Conservation (phyloP, 2,888 invertebrate species). For the Phyllotreta striolata region DNA sequence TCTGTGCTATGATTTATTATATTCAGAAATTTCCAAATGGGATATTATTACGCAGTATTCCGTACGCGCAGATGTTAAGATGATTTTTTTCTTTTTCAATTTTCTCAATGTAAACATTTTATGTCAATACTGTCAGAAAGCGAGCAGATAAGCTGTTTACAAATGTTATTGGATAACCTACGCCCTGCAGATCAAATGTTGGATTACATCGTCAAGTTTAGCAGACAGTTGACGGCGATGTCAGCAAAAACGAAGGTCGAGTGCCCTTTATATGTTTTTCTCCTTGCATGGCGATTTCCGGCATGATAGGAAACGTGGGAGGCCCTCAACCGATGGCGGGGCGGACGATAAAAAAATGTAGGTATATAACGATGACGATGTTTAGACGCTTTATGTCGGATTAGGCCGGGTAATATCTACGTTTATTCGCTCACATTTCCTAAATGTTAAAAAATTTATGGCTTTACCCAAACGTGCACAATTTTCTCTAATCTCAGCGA, state of each 20-base stretch:
- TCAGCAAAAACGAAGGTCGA: constrained; percentile 27
- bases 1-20: too few relatives aligned
- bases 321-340: background rate
- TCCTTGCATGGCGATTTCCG: constrained; percentile 15
- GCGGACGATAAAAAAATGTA: too few relatives aligned
- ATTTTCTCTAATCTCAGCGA: too few relatives aligned
- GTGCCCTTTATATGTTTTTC: constrained; percentile 1
- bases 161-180: constrained; percentile 38
- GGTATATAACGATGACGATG: too few relatives aligned
- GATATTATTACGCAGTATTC: too few relatives aligned
- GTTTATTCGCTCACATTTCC: too few relatives aligned
- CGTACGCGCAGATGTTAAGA: background rate
- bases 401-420: too few relatives aligned
- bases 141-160: constrained; percentile 38
- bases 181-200: constrained; percentile 37
- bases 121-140: constrained; percentile 36
- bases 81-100: constrained; percentile 32
- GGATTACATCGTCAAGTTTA: constrained; percentile 38
- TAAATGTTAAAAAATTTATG: too few relatives aligned
- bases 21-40: too few relatives aligned
- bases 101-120: constrained; percentile 33
- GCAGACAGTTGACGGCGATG: constrained; percentile 35
- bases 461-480: too few relatives aligned
- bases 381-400: too few relatives aligned
- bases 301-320: constrained; percentile 9